Conservation (phyloP, 2,113 vertebrate genomes). For the Odocoileus hemionus region DNA sequence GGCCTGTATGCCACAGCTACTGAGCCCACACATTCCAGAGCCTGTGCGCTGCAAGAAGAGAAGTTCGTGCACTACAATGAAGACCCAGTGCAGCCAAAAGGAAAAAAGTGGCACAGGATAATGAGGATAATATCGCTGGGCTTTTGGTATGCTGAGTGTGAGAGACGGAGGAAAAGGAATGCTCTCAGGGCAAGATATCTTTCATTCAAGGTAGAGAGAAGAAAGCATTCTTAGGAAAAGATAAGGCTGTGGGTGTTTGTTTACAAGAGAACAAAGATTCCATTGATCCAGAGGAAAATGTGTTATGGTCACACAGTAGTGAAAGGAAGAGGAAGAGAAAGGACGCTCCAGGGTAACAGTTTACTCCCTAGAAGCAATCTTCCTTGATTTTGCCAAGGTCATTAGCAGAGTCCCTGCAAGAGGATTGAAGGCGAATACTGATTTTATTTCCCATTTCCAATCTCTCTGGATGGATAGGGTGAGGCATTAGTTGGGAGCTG, state of each 20-base stretch:
- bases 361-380: neutral
- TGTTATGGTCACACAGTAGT: neutral
- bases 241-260: neutral
- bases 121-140: neutral
- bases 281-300: neutral
- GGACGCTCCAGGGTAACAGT: neutral
- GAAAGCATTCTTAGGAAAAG: neutral
- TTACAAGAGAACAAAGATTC: neutral
- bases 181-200: neutral
- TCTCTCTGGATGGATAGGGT: neutral
- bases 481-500: neutral
- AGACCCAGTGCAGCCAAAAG: neutral
- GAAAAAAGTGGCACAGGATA: neutral
- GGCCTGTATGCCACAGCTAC: too few relatives aligned
- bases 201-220: neutral
- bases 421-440: neutral
- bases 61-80: neutral
- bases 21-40: too few relatives aligned
- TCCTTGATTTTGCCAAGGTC: neutral
- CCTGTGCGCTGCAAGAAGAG: neutral
- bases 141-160: neutral
- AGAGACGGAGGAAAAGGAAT: neutral
- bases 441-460: neutral
- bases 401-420: neutral
- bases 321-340: neutral